A percentile compares a stretch with the other conserved stretches of the same genome.
Evolutionary conservation across 30 jellyfish, hydroid and myxozoan species (phyloP).

Genomic region (Turritopsis rubra): DNA sequence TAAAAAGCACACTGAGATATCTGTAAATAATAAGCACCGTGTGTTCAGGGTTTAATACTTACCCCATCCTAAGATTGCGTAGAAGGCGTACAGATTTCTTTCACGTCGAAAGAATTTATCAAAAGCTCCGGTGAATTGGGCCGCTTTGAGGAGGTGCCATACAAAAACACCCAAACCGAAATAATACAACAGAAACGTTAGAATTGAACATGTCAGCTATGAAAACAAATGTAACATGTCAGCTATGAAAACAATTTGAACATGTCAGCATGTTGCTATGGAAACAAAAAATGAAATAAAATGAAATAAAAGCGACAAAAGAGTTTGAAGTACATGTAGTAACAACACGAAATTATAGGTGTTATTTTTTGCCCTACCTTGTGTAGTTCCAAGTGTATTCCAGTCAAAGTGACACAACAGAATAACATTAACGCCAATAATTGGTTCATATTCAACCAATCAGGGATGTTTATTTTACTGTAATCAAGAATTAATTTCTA

Average conservation of each 20-base stretch:
- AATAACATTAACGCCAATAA: slow-evolving; percentile 57
- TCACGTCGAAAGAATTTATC: slow-evolving; percentile 86
- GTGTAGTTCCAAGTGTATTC: slow-evolving; percentile 53
- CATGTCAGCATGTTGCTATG: not conserved
- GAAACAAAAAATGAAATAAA: not conserved
- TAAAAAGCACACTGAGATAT: too few relatives aligned
- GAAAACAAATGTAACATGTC: slow-evolving; percentile 3
- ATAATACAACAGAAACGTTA: slow-evolving; percentile 77
- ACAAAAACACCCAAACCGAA: slow-evolving; percentile 91
- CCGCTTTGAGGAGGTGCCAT: slow-evolving; percentile 97
- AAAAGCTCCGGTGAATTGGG: slow-evolving; percentile 94
- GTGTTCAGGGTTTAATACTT: slow-evolving; percentile 24
- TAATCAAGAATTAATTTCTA: not conserved
- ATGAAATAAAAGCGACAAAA: not conserved
- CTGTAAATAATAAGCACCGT: not conserved
- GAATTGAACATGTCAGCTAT: slow-evolving; percentile 61
- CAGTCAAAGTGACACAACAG: slow-evolving; percentile 66
- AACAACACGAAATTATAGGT: not conserved
- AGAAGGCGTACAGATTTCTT: slow-evolving; percentile 73
- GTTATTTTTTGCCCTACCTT: slow-evolving; percentile 30
- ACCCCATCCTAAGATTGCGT: slow-evolving; percentile 96
- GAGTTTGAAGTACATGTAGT: not conserved
- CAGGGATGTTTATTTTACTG: slow-evolving; percentile 87
- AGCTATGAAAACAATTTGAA: too few relatives aligned
- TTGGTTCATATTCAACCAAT: slow-evolving; percentile 90